Evolutionary conservation across 1,140 invertebrate species (phyloP), one percentile per base, ranked within the genome.

Genomic region (Zaprionus lachaisei): DNA sequence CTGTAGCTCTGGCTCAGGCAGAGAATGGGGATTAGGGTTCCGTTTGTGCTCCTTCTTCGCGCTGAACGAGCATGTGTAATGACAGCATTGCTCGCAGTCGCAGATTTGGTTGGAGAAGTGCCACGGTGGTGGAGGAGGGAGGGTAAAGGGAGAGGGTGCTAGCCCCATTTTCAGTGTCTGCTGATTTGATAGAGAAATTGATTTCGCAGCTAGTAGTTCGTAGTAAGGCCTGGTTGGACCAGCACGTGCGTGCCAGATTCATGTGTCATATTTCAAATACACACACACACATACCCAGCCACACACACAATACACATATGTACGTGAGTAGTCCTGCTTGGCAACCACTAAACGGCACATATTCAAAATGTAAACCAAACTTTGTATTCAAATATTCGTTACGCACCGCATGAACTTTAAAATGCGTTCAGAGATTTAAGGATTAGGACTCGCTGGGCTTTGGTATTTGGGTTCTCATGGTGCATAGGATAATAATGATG

Each of bases 231-330:
- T 24, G 20, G 47, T 51, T 38, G 11, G 51, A 38, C 12, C 61
- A 77, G 71, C 75, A 78, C 71, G 71, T 75, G 55, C 66, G 44
- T 61, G 38, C 70, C 54, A 76, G 58, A 71, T 76, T 71, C 69
- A 76, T 76, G 55, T 69, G 67, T 60, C 71, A 65, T 60, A 60
- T 58, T 14, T 47, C 57, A 44, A 11, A 51, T 14, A 38, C 17
- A 9, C 12, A 22, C 20, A 58, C 15, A 44, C 38, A 41, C 15
- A n/a, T 1, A 41, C 15, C 15, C 64, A 34, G 5, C 38, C 22
- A 51, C 3, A 34, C 11, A 22, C 5, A 34, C 28, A 58, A 20
- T 58, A 22, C 14, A 31, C 20, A 58, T 14, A 22, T 58, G 34
- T 57, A 34, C 24, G 6, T 24, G 7, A 24, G 20, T 22, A 22